Percentiles rank a stretch among this genome's conserved stretches.
Conservation (phyloP, 2,113 vertebrate species). For the Oreochromis aureus region DNA sequence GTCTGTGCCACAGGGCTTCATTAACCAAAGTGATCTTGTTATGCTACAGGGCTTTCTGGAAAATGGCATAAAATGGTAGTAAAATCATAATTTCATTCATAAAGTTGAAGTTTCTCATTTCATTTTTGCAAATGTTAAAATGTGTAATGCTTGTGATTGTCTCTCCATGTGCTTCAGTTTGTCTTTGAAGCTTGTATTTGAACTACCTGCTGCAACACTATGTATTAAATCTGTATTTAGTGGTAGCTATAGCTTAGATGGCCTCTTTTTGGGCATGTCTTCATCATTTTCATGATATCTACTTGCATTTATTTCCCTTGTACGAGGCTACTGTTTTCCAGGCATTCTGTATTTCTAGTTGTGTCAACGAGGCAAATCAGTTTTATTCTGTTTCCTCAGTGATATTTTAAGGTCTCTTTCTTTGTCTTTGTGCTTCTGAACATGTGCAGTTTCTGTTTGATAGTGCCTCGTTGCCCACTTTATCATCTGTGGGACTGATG, state of each 20-base stretch:
- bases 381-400: neutral
- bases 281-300: conserved; percentile 41
- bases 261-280: neutral
- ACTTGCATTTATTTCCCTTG: conserved; percentile 25
- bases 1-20: neutral
- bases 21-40: neutral
- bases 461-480: neutral
- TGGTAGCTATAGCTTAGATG: neutral
- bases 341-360: neutral
- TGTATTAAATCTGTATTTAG: neutral
- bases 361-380: neutral
- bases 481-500: neutral
- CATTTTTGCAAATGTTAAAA: neutral
- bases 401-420: neutral
- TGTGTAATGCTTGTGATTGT: neutral
- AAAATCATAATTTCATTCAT: neutral
- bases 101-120: neutral
- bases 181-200: neutral
- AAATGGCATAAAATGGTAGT: neutral
- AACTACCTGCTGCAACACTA: neutral
- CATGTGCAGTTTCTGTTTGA: neutral
- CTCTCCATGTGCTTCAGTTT: neutral
- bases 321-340: neutral
- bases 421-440: neutral
- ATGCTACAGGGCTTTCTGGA: neutral